Conservation (phyloP, 1,140 invertebrate species). For the Leptinotarsa texana region DNA sequence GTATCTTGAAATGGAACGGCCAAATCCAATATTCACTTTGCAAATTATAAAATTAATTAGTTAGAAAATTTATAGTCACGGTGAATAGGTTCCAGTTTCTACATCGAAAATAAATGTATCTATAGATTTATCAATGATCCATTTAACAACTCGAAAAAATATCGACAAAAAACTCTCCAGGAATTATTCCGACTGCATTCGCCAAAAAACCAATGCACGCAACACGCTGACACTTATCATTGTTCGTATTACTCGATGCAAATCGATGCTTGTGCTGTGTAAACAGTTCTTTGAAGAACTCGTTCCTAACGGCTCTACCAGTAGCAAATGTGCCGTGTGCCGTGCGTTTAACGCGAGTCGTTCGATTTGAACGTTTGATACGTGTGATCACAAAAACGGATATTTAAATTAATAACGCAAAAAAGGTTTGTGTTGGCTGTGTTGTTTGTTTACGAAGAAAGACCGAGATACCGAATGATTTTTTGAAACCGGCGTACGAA, state of each 20-base stretch:
- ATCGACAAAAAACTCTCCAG: no score
- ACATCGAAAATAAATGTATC: no score
- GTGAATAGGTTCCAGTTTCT: no score
- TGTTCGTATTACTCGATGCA: slow-evolving; percentile 7
- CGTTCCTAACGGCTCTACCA: slow-evolving; percentile 28
- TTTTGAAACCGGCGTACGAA: neutral
- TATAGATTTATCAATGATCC: no score
- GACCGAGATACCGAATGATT: slow-evolving; percentile 6
- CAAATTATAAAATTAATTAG: no score
- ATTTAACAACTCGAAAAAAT: no score
- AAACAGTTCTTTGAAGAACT: slow-evolving; percentile 29
- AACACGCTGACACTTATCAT: neutral
- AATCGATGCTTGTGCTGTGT: slow-evolving; percentile 17
- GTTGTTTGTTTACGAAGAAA: neutral
- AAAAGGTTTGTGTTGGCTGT: slow-evolving; percentile 9
- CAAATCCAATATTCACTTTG: no score
- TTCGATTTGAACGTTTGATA: neutral
- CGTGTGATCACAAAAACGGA: neutral
- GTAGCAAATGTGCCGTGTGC: slow-evolving; percentile 16
- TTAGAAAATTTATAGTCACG: no score
- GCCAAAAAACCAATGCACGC: slow-evolving; percentile 3
- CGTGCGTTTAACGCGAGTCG: slow-evolving; percentile 9
- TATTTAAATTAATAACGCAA: no score
- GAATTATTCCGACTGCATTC: neutral
- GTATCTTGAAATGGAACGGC: no score